These are phyloP conservation scores for Sebastes reedi DNA, from an alignment of 2,797 vertebrate genomes.

Conservation along the genomic window DNA sequence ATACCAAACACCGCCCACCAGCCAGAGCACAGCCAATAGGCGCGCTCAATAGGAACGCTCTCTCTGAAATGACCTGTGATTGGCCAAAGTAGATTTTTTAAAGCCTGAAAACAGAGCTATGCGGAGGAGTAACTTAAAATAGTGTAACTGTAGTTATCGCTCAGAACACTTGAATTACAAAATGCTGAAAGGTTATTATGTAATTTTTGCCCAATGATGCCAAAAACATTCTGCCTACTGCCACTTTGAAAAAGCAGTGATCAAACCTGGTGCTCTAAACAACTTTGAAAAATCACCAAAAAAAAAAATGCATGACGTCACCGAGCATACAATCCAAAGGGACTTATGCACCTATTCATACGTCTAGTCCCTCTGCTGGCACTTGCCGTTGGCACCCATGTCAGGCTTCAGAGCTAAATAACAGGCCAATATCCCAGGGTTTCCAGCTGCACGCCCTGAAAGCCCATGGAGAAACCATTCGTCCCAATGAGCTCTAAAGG, in stretches of 20 bases:
- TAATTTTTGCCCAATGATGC: too few relatives aligned
- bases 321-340: slow-evolving; percentile 27
- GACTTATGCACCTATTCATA: slow-evolving; percentile 60
- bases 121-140: too few relatives aligned
- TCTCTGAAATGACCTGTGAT: too few relatives aligned
- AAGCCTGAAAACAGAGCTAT: too few relatives aligned
- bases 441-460: slow-evolving; percentile 69
- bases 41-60: too few relatives aligned
- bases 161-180: too few relatives aligned
- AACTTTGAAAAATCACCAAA: slow-evolving; percentile 25
- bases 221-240: too few relatives aligned
- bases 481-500: slow-evolving; percentile 94
- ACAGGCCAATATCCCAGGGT: slow-evolving; percentile 68
- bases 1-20: too few relatives aligned
- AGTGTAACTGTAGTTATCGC: too few relatives aligned
- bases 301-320: slow-evolving; percentile 56
- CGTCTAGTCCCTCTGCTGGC: slow-evolving; percentile 54
- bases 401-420: slow-evolving; percentile 67
- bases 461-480: slow-evolving; percentile 86
- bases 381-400: slow-evolving; percentile 57
- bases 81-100: too few relatives aligned
- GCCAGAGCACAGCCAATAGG: too few relatives aligned
- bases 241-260: neutral
- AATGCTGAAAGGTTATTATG: too few relatives aligned
- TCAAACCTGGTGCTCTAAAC: slow-evolving; percentile 9